phyloP scores from a whole-genome alignment of 1,140 invertebrate species.

The Heliconius congener region DNA sequence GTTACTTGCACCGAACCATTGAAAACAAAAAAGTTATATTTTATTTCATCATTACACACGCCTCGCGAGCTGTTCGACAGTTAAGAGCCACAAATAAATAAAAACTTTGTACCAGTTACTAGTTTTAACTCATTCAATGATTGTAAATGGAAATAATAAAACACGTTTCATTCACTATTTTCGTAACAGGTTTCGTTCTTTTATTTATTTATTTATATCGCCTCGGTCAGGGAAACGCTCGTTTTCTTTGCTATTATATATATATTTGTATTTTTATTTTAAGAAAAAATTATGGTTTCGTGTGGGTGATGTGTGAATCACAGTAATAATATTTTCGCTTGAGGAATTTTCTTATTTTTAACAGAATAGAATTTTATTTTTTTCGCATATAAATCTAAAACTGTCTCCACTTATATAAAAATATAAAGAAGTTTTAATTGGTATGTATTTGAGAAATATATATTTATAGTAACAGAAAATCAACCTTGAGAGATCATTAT shows the following conservation, averaged over 20 bases:
- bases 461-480: neutral
- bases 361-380: neutral
- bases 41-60: neutral
- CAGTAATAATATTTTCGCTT: neutral
- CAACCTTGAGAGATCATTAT: neutral
- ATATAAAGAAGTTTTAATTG: neutral
- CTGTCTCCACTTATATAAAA: no score
- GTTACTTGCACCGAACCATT: neutral
- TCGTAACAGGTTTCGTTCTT: neutral
- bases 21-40: neutral
- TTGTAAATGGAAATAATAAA: constrained; percentile 13
- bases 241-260: neutral
- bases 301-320: constrained; percentile 7
- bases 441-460: neutral
- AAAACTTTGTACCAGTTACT: neutral
- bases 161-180: constrained; percentile 28
- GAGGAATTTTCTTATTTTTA: neutral
- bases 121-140: constrained; percentile 2
- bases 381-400: neutral
- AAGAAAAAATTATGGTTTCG: neutral
- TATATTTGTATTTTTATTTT: neutral
- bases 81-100: neutral
- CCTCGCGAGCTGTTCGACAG: neutral
- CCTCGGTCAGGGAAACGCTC: neutral
- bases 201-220: constrained; percentile 5